phyloP scores from a whole-genome alignment of 2,888 invertebrate species.

The Lasioglossum malachurum region DNA sequence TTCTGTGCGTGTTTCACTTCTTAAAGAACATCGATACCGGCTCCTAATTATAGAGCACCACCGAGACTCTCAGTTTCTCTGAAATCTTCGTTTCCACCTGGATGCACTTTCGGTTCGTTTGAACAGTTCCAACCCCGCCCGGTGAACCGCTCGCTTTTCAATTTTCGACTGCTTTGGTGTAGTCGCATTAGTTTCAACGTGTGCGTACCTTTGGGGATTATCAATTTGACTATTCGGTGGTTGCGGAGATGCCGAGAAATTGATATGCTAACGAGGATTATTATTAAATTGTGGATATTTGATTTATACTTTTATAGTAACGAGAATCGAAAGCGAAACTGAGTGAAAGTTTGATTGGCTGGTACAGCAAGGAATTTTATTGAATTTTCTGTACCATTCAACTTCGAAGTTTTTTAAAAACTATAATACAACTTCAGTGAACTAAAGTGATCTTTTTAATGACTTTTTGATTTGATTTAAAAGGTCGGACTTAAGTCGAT shows the following conservation, averaged over 20 bases:
- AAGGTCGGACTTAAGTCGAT: too few species aligned
- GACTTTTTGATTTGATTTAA: too few species aligned
- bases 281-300: background rate
- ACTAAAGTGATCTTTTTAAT: too few species aligned
- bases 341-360: background rate
- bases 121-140: background rate
- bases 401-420: too few species aligned
- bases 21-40: constrained; percentile 49
- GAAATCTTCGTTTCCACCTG: background rate
- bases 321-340: background rate
- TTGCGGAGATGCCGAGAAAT: background rate
- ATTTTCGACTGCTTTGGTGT: background rate
- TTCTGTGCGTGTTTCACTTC: constrained; percentile 48
- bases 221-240: background rate
- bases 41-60: constrained; percentile 18
- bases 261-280: background rate
- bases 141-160: background rate
- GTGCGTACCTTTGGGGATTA: background rate
- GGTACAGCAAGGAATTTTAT: too few species aligned
- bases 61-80: background rate
- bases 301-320: background rate
- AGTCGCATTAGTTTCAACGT: background rate
- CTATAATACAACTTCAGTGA: too few species aligned
- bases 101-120: constrained; percentile 3
- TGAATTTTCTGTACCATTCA: too few species aligned